Conservation (phyloP, 2,888 invertebrate genomes). For the Erannis defoliaria region DNA sequence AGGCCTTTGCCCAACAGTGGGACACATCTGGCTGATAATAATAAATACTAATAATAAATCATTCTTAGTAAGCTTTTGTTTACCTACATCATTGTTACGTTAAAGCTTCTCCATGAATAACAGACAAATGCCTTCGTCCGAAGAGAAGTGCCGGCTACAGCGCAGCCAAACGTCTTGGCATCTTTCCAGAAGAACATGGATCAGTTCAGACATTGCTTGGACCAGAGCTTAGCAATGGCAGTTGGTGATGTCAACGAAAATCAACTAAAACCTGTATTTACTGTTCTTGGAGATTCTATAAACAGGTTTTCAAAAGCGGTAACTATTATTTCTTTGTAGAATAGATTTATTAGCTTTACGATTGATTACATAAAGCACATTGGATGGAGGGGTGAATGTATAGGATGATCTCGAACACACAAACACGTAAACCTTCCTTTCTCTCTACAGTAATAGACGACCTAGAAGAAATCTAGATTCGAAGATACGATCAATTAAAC, state of each 20-base stretch:
- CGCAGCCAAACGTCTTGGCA: slow-evolving; percentile 53
- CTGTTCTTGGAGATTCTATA: slow-evolving; percentile 67
- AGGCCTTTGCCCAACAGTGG: too few species aligned
- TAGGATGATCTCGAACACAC: too few species aligned
- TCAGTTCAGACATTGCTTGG: slow-evolving; percentile 66
- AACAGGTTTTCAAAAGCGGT: slow-evolving; percentile 73
- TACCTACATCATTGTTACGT: background rate
- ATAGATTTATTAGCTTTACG: background rate
- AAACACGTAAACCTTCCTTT: too few species aligned
- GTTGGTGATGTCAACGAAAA: slow-evolving; percentile 68
- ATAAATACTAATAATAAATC: too few species aligned
- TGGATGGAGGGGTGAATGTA: background rate
- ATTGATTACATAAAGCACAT: too few species aligned
- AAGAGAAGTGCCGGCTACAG: slow-evolving; percentile 50
- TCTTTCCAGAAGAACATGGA: slow-evolving; percentile 67
- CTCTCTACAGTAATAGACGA: too few species aligned
- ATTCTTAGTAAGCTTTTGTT: slow-evolving; percentile 8
- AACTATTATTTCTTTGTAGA: slow-evolving; percentile 33
- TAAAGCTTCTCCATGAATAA: background rate
- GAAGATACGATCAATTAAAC: too few species aligned
- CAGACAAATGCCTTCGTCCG: slow-evolving; percentile 60
- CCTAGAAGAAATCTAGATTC: too few species aligned
- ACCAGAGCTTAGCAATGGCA: slow-evolving; percentile 64
- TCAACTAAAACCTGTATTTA: slow-evolving; percentile 69
- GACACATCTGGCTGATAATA: too few species aligned